A percentile compares a stretch with the other conserved stretches of the same genome.
Conservation (phyloP, 2,888 invertebrate species). For the Hypomecis atomaria region DNA sequence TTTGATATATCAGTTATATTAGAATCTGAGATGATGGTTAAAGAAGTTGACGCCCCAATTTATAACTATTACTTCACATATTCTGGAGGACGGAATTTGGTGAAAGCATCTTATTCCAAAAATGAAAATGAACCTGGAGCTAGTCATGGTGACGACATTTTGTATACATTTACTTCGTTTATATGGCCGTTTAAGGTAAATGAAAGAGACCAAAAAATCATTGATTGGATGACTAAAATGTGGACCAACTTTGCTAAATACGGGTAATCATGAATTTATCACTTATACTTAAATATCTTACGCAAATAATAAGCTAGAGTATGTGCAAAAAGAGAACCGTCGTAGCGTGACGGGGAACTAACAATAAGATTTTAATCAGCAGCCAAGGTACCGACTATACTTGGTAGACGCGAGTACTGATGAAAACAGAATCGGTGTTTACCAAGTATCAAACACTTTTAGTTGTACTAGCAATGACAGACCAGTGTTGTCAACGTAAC, state of each 20-base stretch:
- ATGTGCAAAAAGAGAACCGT: too few species aligned
- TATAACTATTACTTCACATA: constrained; percentile 66
- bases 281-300: background rate
- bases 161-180: constrained; percentile 58
- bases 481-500: too few species aligned
- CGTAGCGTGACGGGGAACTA: too few species aligned
- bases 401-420: too few species aligned
- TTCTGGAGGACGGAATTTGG: constrained; percentile 57
- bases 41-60: constrained; percentile 48
- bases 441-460: too few species aligned
- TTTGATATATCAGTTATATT: constrained; percentile 60
- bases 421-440: too few species aligned
- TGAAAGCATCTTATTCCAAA: constrained; percentile 50
- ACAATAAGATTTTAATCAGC: too few species aligned
- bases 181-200: constrained; percentile 53
- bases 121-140: constrained; percentile 53
- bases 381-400: too few species aligned
- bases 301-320: too few species aligned
- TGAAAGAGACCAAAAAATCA: constrained; percentile 51
- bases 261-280: constrained; percentile 51
- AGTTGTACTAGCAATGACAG: too few species aligned
- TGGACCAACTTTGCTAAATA: constrained; percentile 71
- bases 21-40: constrained; percentile 53
- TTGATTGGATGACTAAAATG: constrained; percentile 59
- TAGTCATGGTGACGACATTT: constrained; percentile 63